A percentile compares a stretch with the other conserved stretches of the same genome.
These are phyloP conservation scores for Channa maculata DNA, from an alignment of 2,113 vertebrate species.

Conservation along the genomic window DNA sequence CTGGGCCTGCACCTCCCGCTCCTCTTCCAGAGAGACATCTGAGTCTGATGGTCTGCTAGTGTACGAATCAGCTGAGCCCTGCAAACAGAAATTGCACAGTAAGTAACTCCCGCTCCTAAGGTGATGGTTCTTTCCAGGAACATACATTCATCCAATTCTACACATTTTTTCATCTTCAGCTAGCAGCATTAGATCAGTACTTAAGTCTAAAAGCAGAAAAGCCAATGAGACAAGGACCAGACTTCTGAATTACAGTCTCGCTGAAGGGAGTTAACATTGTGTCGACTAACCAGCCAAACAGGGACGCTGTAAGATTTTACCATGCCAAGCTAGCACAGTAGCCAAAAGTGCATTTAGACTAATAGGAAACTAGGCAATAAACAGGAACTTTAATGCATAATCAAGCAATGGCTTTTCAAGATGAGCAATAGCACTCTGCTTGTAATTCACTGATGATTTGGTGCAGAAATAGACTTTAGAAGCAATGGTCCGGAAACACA, in stretches of 20 bases:
- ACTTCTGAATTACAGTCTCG: background rate
- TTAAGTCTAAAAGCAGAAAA: background rate
- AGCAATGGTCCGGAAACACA: no score
- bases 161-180: background rate
- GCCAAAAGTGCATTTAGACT: background rate
- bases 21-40: constrained; percentile 98
- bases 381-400: background rate
- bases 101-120: background rate
- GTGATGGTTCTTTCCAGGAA: no score
- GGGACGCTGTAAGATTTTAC: background rate
- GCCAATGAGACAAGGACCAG: background rate
- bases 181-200: background rate
- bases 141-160: background rate
- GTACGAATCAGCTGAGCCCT: constrained; percentile 99
- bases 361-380: background rate
- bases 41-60: constrained; percentile 99
- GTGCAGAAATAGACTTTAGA: background rate
- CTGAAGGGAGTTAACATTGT: background rate
- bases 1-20: constrained; percentile 89
- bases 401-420: background rate
- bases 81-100: constrained; percentile 21
- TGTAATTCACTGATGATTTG: background rate
- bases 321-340: background rate
- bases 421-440: background rate
- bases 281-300: background rate